phyloP scores from a whole-genome alignment of 2,797 vertebrate species.

The Gobionotothen gibberifrons region DNA sequence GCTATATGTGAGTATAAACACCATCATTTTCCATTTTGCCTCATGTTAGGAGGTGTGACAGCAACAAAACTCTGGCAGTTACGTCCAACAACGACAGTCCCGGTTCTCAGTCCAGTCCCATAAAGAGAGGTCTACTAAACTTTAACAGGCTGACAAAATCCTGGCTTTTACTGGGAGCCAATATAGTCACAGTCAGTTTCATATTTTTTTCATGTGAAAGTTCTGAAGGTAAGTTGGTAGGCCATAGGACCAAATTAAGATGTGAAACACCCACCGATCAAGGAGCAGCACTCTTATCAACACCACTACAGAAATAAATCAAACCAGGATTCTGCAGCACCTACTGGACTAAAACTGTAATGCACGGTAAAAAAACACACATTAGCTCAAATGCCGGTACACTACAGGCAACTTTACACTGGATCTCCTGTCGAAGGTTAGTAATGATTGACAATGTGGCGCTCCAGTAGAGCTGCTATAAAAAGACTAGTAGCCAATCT shows the following conservation, averaged over 20 bases:
- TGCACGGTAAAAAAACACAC: conserved; percentile 16
- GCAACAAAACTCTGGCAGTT: conserved; percentile 38
- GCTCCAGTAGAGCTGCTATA: conserved; percentile 57
- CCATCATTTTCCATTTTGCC: conserved; percentile 48
- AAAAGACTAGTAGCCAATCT: conserved; percentile 51
- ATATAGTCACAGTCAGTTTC: conserved; percentile 38
- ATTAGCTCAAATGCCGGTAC: conserved; percentile 32
- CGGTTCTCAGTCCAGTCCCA: conserved; percentile 54
- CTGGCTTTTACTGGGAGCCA: conserved; percentile 48
- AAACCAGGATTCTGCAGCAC: conserved; percentile 25
- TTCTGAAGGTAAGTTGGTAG: conserved; percentile 1
- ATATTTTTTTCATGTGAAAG: conserved; percentile 31
- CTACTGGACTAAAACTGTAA: conserved; percentile 25
- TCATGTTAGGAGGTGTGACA: conserved; percentile 49
- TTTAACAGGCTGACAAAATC: conserved; percentile 83
- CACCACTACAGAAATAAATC: conserved; percentile 3
- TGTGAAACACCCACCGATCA: neutral
- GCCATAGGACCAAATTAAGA: conserved; percentile 9
- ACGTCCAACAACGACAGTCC: conserved; percentile 56
- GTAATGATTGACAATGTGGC: conserved; percentile 64
- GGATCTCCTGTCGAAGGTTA: conserved; percentile 50
- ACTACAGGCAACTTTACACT: conserved; percentile 47
- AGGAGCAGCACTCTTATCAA: neutral
- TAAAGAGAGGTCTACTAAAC: conserved; percentile 81
- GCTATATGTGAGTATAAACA: conserved; percentile 42